Conservation (phyloP, 2,888 invertebrate genomes). For the Hypomecis atomaria region DNA sequence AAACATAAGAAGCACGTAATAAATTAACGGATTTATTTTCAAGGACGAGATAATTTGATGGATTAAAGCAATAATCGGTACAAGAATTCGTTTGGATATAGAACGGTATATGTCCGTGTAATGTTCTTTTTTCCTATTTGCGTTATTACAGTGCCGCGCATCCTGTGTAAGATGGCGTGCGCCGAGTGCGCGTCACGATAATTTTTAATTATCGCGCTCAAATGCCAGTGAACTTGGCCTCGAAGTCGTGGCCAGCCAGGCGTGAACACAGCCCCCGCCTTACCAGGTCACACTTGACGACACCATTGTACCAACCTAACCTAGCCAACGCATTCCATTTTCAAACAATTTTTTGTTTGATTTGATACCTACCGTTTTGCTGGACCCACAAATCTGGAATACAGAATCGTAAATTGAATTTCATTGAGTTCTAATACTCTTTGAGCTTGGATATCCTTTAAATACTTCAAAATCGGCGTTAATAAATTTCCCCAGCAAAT, state of each 20-base stretch:
- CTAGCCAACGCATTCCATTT: conserved; percentile 57
- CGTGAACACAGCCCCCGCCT: conserved; percentile 68
- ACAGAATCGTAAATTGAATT: background rate
- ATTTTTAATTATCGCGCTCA: conserved; percentile 84
- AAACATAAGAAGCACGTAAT: conserved; percentile 4
- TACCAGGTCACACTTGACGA: conserved; percentile 79
- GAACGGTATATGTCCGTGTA: conserved; percentile 15
- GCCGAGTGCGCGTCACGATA: conserved; percentile 79
- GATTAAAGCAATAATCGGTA: conserved; percentile 11
- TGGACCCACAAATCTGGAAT: background rate
- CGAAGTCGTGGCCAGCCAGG: conserved; percentile 68
- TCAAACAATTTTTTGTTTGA: conserved; percentile 49
- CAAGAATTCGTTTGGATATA: conserved; percentile 13
- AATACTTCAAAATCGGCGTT: conserved; percentile 21
- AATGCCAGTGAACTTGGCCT: conserved; percentile 85
- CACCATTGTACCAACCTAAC: conserved; percentile 52
- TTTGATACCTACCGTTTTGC: conserved; percentile 48
- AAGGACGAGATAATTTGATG: conserved; percentile 9
- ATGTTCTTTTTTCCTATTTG: conserved; percentile 49
- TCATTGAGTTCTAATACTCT: background rate
- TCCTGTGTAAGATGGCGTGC: conserved; percentile 78
- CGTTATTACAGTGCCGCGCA: conserved; percentile 53
- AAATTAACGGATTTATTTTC: conserved; percentile 10
- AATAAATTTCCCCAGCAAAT: conserved; percentile 19
- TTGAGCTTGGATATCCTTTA: conserved; percentile 2